Conservation (phyloP, 2,797 vertebrate genomes). For the Phataginus tetradactyla region DNA sequence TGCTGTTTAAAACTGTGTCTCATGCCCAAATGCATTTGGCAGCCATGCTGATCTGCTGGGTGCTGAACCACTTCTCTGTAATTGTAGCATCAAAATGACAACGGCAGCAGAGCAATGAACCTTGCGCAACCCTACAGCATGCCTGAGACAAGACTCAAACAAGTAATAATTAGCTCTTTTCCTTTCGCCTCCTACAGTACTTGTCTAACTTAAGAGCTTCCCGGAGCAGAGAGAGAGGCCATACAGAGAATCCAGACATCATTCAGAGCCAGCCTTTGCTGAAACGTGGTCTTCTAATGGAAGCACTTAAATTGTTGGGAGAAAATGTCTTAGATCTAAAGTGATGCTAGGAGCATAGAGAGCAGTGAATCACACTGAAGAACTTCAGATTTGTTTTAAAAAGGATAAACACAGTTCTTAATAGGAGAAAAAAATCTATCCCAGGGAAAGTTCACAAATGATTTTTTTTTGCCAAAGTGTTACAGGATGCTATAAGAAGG, state of each 20-base stretch:
- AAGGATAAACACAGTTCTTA: neutral
- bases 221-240: neutral
- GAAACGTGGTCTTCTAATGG: neutral
- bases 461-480: neutral
- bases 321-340: neutral
- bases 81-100: conserved; percentile 31
- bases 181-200: neutral
- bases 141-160: conserved; percentile 45
- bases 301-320: neutral
- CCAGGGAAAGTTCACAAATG: neutral
- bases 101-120: neutral
- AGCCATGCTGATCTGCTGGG: neutral
- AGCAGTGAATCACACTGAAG: neutral
- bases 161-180: conserved; percentile 25
- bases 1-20: conserved; percentile 54
- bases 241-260: neutral
- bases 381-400: neutral
- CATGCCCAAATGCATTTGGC: neutral
- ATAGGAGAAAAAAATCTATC: neutral
- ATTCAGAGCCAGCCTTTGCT: neutral
- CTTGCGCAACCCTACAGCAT: neutral
- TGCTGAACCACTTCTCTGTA: neutral
- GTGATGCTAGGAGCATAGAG: neutral
- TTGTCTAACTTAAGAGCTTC: conserved; percentile 49
- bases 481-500: neutral